phyloP scores from a whole-genome alignment of 2,888 invertebrate genomes.

The Subacronicta megacephala region DNA sequence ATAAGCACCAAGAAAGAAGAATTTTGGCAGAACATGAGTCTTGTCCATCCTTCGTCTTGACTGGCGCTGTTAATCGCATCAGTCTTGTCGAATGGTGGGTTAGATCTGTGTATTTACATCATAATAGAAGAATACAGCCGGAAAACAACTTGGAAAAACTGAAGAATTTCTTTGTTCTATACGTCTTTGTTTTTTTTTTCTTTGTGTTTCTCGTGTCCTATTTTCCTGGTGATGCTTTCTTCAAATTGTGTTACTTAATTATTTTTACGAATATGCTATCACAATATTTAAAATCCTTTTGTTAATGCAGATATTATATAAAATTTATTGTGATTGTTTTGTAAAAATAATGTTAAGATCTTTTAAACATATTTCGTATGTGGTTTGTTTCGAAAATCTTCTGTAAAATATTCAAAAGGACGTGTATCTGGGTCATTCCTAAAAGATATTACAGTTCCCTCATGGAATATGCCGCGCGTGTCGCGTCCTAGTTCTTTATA shows the following conservation, averaged over 20 bases:
- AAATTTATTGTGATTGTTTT: no score
- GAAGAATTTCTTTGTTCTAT: constrained; percentile 31
- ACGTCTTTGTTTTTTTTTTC: constrained; percentile 1
- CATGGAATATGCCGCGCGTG: constrained; percentile 13
- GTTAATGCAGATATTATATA: no score
- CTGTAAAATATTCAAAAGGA: constrained; percentile 11
- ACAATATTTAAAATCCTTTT: no score
- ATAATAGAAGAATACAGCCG: constrained; percentile 34
- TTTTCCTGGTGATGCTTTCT: background rate
- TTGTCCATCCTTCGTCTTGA: constrained; percentile 79
- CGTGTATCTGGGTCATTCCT: constrained; percentile 29
- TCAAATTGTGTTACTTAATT: background rate
- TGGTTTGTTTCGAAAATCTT: background rate
- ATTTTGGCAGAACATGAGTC: constrained; percentile 50
- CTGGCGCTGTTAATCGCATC: constrained; percentile 74
- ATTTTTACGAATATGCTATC: no score
- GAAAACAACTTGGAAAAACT: constrained; percentile 26
- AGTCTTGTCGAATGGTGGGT: constrained; percentile 90
- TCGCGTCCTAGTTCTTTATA: constrained; percentile 26
- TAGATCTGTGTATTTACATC: constrained; percentile 62
- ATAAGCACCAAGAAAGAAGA: constrained; percentile 43
- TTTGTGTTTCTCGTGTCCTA: constrained; percentile 1
- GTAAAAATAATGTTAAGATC: no score
- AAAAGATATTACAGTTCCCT: constrained; percentile 14
- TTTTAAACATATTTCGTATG: background rate